Base-by-base conservation (phyloP, 2,888 invertebrate species). In the Leptarthrus brevirostris region DNA sequence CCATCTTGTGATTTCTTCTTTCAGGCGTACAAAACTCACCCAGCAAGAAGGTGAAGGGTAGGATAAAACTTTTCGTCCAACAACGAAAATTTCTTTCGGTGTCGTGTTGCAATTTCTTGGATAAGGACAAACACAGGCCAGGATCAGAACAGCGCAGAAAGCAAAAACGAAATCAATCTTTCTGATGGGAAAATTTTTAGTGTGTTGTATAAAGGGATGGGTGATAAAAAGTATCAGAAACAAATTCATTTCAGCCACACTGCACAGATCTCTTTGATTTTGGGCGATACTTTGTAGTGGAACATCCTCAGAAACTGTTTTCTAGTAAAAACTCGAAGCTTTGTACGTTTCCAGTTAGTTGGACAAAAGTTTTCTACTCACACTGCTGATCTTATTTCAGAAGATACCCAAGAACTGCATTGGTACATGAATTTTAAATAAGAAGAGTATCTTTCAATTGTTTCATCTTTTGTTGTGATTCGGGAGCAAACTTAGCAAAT, bases 391-490 rank as follows among this genome's bases (percentile, higher is more conserved):
- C 44, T 47, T 47, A 24, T 64, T 64, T 24, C 49, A 18, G 64
- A 44, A 44, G 64, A 64, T 40, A 44, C 64, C 22, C 47, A 24
- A 24, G 18, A 64, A 64, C 22, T 64, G 47, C 64, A 44, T 24
- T 34, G 64, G 64, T 44, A 64, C 64, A 64, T 64, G 64, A 64
- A 64, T 64, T 64, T 64, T 64, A 64, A 64, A 64, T 64, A 64
- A 64, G 64, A 64, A 40, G 22, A 64, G 24, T 22, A 64, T 64
- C 47, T 47, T 64, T 64, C 44, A 40, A 64, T 64, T 64, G 44
- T 64, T 64, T 47, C 36, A 64, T 64, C 47, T 64, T 64, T 64
- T 47, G 44, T 64, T 64, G 64, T 44, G 47, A 64, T 64, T 64
- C 47, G 24, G 64, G 40, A 40, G 64, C 16, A 44, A 64, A 22